Base-by-base conservation (phyloP, 1,140 invertebrate species). In the Batillaria attramentaria region DNA sequence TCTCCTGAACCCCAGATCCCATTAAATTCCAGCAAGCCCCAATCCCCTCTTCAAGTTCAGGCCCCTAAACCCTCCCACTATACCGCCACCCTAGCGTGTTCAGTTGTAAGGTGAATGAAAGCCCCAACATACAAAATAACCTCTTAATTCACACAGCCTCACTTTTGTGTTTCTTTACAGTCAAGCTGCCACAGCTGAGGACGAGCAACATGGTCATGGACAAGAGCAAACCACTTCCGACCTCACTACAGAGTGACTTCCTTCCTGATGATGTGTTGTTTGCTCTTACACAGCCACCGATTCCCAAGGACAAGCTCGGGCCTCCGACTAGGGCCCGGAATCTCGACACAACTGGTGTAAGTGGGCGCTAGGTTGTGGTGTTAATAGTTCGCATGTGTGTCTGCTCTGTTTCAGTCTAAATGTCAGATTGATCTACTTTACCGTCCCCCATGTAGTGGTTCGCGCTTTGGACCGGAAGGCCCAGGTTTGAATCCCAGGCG, bases 241-340 rank as follows among this genome's bases (percentile, higher is more conserved):
- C 88, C 16, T 89, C 87, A 4, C 78, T 89, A 31, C 87, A 89
- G 75, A 89, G 87, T 85, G 90, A 91, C 77, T 91, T 90, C 72
- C 78, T 91, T 18, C 90, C 90, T 13, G 87, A 90, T 35, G 90
- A 91, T 80, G 79, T 91, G 4, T 74, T 91, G 35, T 85, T 90
- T 81, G 88, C 89, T 35, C 84, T 91, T 10, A 90, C 89, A 10
- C 89, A 91, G 76, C 85, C 88, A 16, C 84, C 90, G 35, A 80
- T 80, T 8, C 75, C 80, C 3, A 81, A 80, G 65, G 89, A 90
- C 37, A 84, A 87, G 42, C 83, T 91, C 0, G 89, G 89, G 10
- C 90, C 90, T 54, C 84, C 85, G 43, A 78, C 83, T 37, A 81
- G 85, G 73, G 69, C 70, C 35, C 87, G 86, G 66, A 86, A 84